A percentile compares a stretch with the other conserved stretches of the same genome.
phyloP scores from a whole-genome alignment of 2,113 vertebrate species.

The Dasyprocta punctata region DNA sequence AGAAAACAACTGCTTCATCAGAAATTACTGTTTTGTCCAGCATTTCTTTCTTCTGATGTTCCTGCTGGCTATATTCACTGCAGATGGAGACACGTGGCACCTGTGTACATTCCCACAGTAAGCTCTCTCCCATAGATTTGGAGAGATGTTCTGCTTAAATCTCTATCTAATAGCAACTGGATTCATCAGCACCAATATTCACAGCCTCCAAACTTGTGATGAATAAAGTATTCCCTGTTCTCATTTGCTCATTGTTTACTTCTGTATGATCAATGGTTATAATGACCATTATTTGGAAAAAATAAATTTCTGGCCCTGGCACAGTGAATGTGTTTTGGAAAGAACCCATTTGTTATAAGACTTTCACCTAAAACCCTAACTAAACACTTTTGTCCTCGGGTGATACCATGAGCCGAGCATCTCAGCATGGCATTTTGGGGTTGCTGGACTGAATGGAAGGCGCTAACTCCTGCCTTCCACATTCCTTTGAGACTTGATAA shows the following conservation, averaged over 20 bases:
- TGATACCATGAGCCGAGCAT: not conserved
- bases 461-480: not conserved
- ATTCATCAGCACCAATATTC: not conserved
- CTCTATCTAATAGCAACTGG: not conserved
- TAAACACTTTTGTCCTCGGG: not conserved
- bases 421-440: not conserved
- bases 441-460: not conserved
- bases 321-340: not conserved
- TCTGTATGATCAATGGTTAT: not conserved
- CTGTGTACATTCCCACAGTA: not conserved
- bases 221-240: not conserved
- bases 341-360: conserved; percentile 2
- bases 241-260: not conserved
- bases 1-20: not conserved
- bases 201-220: not conserved
- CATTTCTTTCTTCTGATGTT: not conserved
- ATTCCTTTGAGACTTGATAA: not conserved
- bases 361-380: conserved; percentile 34
- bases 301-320: not conserved
- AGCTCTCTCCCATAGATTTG: not conserved
- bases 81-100: not conserved
- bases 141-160: conserved; percentile 6
- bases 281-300: conserved; percentile 33
- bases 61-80: not conserved
- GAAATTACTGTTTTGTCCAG: not conserved